Conservation (phyloP, 2,113 vertebrate species). For the Myocastor coypus region DNA sequence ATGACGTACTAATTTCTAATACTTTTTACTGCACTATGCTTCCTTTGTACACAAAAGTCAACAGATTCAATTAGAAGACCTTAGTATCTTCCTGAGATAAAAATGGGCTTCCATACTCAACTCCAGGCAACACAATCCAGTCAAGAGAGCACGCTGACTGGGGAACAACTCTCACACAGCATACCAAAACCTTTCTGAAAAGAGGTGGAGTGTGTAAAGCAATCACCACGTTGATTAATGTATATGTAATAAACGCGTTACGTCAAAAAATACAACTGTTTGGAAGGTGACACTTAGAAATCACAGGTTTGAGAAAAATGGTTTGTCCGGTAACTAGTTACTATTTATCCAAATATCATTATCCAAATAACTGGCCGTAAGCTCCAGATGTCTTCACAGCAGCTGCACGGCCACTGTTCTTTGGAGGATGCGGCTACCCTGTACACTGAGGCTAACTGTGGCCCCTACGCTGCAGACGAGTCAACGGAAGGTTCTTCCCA, state of each 20-base stretch:
- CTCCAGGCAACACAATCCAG: background rate
- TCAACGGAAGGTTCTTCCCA: no score
- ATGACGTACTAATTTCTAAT: background rate
- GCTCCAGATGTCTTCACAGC: background rate
- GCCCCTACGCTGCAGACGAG: background rate
- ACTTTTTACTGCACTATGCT: background rate
- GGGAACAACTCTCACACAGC: background rate
- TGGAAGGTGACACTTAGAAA: constrained; percentile 14
- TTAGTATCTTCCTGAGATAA: background rate
- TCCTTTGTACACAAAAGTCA: constrained; percentile 1
- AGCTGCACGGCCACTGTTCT: background rate
- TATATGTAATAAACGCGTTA: background rate
- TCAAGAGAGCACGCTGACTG: background rate
- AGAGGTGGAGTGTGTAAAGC: background rate
- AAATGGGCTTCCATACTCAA: background rate
- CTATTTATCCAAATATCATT: no score
- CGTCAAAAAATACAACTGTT: background rate
- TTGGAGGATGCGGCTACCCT: background rate
- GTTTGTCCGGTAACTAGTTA: no score
- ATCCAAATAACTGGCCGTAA: background rate
- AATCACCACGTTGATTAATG: background rate
- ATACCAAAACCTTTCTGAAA: background rate
- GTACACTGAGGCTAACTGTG: background rate
- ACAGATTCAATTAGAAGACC: background rate
- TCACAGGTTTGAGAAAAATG: background rate